Percentiles rank a stretch among this genome's conserved stretches.
phyloP scores from a whole-genome alignment of 2,888 invertebrate species.

The Hymenopus coronatus region DNA sequence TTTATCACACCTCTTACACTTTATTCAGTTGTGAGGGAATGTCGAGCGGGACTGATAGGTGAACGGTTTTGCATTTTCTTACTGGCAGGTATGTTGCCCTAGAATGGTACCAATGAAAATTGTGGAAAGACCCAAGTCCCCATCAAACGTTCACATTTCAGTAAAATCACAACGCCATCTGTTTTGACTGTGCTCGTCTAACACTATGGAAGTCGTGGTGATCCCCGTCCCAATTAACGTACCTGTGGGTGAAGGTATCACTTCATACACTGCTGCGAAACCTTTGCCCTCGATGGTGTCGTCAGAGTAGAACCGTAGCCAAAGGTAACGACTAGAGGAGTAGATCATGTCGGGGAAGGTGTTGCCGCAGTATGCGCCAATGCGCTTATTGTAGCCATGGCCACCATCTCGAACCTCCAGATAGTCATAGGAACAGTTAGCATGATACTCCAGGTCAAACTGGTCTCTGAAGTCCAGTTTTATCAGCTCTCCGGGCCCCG shows the following conservation, averaged over 20 bases:
- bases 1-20: no score
- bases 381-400: constrained; percentile 66
- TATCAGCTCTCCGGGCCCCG: constrained; percentile 63
- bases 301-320: constrained; percentile 78
- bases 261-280: constrained; percentile 73
- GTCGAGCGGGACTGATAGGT: no score
- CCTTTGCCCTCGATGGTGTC: constrained; percentile 76
- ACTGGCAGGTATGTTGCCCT: no score
- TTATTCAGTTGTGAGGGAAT: no score
- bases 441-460: constrained; percentile 67
- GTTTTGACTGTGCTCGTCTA: no score
- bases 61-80: no score
- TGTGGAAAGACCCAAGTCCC: no score
- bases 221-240: constrained; percentile 29
- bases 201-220: no score
- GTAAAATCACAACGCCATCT: no score
- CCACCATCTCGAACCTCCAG: constrained; percentile 80
- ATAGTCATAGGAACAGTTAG: constrained; percentile 74
- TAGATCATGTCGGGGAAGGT: constrained; percentile 69
- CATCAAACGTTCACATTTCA: no score
- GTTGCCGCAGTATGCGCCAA: constrained; percentile 69
- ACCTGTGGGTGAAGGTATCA: constrained; percentile 57
- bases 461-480: constrained; percentile 76
- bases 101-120: no score
- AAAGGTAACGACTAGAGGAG: constrained; percentile 70